A percentile compares a stretch with the other conserved stretches of the same genome.
phyloP scores from a whole-genome alignment of 2,113 vertebrate species.

The Nipponia nippon region DNA sequence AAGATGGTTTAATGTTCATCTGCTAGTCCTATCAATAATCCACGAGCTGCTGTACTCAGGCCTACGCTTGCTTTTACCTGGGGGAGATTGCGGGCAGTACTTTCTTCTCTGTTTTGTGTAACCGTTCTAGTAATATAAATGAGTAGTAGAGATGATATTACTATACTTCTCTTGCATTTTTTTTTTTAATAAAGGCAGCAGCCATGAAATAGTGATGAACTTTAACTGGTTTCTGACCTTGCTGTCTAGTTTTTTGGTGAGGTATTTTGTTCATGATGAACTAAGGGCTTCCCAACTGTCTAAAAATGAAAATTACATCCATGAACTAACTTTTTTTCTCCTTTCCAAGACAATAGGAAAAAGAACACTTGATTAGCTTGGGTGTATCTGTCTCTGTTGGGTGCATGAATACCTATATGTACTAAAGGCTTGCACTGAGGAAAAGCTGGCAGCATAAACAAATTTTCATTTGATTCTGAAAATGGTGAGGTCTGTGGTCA shows the following conservation, averaged over 20 bases:
- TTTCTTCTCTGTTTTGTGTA: not conserved
- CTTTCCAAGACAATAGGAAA: not conserved
- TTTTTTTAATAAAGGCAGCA: not conserved
- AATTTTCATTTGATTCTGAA: conserved; percentile 33
- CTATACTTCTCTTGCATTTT: not conserved
- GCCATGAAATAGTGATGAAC: not conserved
- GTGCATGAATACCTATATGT: not conserved
- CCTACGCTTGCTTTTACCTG: not conserved
- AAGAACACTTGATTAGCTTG: not conserved
- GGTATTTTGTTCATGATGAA: not conserved
- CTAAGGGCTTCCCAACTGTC: not conserved
- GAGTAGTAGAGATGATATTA: not conserved
- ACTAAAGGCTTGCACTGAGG: not conserved
- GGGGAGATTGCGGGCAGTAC: not conserved
- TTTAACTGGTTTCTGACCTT: not conserved
- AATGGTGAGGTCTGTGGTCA: conserved; percentile 40
- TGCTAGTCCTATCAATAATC: conserved; percentile 44
- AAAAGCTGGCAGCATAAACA: conserved; percentile 7
- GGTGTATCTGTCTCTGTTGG: not conserved
- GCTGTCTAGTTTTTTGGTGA: not conserved
- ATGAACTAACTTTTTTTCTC: not conserved
- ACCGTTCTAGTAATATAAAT: not conserved
- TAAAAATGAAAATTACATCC: not conserved
- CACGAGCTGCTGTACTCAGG: not conserved
- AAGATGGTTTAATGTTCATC: not conserved